These are phyloP conservation scores for Drosophila koepferae DNA, from an alignment of 2,888 invertebrate species.

Conservation along the genomic window DNA sequence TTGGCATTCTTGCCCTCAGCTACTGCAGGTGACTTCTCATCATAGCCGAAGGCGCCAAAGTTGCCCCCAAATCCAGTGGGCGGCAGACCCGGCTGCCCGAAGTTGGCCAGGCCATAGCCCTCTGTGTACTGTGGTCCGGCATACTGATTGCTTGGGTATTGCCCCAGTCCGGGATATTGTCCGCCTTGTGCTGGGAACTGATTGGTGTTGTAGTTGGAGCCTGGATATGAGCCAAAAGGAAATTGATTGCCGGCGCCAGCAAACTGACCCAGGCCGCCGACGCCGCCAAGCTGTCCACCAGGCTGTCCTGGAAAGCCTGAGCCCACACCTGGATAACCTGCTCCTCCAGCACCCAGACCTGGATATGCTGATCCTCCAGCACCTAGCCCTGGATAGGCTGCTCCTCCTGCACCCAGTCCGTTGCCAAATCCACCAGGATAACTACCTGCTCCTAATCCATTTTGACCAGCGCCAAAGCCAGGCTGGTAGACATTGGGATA, in stretches of 20 bases:
- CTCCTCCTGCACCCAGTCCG: slow-evolving; percentile 11
- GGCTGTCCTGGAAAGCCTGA: slow-evolving; percentile 29
- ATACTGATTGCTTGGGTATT: slow-evolving; percentile 52
- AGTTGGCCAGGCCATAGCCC: slow-evolving; percentile 72
- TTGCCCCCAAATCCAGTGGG: slow-evolving; percentile 47
- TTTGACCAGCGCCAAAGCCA: slow-evolving; percentile 59
- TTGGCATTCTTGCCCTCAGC: slow-evolving; percentile 75
- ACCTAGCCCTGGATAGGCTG: slow-evolving; percentile 36
- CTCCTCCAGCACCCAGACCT: slow-evolving; percentile 1
- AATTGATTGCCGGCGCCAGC: slow-evolving; percentile 36
- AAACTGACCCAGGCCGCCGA: slow-evolving; percentile 37
- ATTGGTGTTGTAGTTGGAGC: slow-evolving; percentile 44
- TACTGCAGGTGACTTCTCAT: slow-evolving; percentile 60
- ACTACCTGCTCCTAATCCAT: slow-evolving; percentile 42
- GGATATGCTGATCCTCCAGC: slow-evolving; percentile 16
- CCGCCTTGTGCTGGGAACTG: slow-evolving; percentile 44
- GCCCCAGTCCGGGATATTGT: slow-evolving; percentile 62
- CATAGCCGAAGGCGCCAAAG: slow-evolving; percentile 59
- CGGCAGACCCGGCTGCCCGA: slow-evolving; percentile 49
- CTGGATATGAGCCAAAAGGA: slow-evolving; percentile 39
- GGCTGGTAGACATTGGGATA: slow-evolving; percentile 63
- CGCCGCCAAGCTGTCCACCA: slow-evolving; percentile 35
- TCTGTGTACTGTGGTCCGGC: slow-evolving; percentile 72
- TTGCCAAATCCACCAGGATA: slow-evolving; percentile 7
- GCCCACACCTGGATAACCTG: slow-evolving; percentile 3